phyloP scores from a whole-genome alignment of 2,888 invertebrate species.

The Unio delphinus region DNA sequence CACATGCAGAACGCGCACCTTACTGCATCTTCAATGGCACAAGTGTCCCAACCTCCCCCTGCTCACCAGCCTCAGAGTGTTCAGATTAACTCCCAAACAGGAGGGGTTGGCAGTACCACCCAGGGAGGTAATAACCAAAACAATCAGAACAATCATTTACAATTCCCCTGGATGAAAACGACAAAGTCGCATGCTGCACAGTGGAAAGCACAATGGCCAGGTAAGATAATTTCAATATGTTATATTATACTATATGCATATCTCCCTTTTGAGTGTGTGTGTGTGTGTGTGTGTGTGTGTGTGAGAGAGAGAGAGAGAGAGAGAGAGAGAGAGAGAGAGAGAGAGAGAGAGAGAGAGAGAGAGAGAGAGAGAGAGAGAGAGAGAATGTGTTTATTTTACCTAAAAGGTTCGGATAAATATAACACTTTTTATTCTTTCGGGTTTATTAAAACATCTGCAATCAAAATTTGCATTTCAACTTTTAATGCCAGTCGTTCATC shows the following conservation, averaged over 20 bases:
- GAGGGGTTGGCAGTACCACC: conserved; percentile 10
- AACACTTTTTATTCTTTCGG: no score
- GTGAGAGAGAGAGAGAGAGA: no score
- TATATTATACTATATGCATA: not conserved
- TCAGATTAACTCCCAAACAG: conserved; percentile 20
- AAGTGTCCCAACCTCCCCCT: conserved; percentile 46
- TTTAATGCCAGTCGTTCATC: no score
- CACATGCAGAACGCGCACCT: conserved; percentile 48
- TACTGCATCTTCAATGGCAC: conserved; percentile 25
- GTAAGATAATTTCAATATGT: conserved; percentile 36
- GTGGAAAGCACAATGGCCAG: conserved; percentile 70
- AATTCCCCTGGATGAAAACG: conserved; percentile 71
- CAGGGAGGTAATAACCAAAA: conserved; percentile 30
- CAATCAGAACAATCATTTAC: conserved; percentile 45
- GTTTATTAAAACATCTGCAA: no score
- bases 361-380: no score
- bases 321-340: no score
- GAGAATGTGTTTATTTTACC: no score
- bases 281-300: no score
- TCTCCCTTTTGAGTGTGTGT: no score
- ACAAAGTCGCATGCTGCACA: conserved; percentile 70
- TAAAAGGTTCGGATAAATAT: no score
- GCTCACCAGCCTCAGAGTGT: conserved; percentile 41
- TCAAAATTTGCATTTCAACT: no score
- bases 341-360: no score